These are phyloP conservation scores for Pentamera pediparva DNA, from an alignment of 53 echinoderm and acorn worm genomes.

Conservation along the genomic window DNA sequence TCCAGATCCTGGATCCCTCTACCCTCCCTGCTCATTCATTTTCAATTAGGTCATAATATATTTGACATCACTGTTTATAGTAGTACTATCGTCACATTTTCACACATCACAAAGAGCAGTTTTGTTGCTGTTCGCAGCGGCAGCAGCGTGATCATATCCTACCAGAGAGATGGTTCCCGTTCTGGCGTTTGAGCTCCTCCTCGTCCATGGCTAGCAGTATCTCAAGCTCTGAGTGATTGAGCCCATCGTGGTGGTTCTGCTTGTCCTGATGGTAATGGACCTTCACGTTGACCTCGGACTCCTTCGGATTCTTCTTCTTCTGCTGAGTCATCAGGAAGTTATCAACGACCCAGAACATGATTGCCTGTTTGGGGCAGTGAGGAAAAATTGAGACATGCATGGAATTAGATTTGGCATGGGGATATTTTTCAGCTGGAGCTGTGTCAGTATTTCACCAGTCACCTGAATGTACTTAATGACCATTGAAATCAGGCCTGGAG, in stretches of 20 bases:
- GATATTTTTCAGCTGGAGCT: too few relatives aligned
- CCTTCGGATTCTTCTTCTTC: constrained; percentile 47
- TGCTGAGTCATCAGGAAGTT: constrained; percentile 83
- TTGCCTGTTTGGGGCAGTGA: constrained; percentile 62
- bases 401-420: too few relatives aligned
- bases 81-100: too few relatives aligned
- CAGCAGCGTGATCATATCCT: constrained; percentile 24
- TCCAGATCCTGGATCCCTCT: too few relatives aligned
- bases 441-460: too few relatives aligned
- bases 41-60: too few relatives aligned
- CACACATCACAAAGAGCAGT: too few relatives aligned
- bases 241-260: constrained; percentile 30
- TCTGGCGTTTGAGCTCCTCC: constrained; percentile 36
- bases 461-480: too few relatives aligned
- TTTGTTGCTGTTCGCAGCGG: too few relatives aligned
- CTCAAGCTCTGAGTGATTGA: constrained; percentile 63
- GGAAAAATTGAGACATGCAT: neutral
- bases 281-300: constrained; percentile 25
- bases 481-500: too few relatives aligned
- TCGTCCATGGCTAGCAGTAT: constrained; percentile 77
- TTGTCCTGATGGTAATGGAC: constrained; percentile 66
- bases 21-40: too few relatives aligned
- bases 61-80: too few relatives aligned
- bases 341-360: constrained; percentile 99
- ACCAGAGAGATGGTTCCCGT: constrained; percentile 13